These are phyloP conservation scores for Drosophila orena DNA, from an alignment of 1,140 invertebrate genomes.

Conservation along the genomic window DNA sequence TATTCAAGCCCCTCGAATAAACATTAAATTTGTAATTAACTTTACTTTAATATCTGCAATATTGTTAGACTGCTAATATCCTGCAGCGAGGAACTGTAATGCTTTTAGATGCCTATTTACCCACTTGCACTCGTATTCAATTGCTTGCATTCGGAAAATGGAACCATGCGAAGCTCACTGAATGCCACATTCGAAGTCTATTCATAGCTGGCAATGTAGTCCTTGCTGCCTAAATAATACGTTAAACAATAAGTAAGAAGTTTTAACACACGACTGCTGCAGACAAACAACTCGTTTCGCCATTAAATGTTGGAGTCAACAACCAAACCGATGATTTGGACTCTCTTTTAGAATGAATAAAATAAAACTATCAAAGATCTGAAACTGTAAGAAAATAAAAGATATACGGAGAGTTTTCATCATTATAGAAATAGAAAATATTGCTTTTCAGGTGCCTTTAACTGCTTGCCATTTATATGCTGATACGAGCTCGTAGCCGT, in stretches of 20 bases:
- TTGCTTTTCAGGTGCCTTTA: background rate
- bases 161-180: background rate
- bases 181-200: constrained; percentile 4
- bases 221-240: constrained; percentile 43
- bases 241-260: constrained; percentile 52
- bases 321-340: constrained; percentile 31
- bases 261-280: constrained; percentile 28
- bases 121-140: background rate
- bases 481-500: constrained; percentile 16
- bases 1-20: background rate
- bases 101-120: background rate
- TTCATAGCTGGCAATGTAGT: constrained; percentile 26
- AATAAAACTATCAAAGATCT: too few relatives aligned
- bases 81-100: background rate
- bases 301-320: constrained; percentile 37
- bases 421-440: constrained; percentile 8
- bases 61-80: background rate
- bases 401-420: background rate
- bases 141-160: constrained; percentile 8
- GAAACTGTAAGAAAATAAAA: background rate
- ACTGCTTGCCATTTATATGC: constrained; percentile 10
- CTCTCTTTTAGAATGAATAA: constrained; percentile 1
- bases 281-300: constrained; percentile 25
- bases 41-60: background rate
- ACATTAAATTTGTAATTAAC: background rate